These are phyloP conservation scores for Drosophila subpulchrella DNA, from an alignment of 1,140 invertebrate genomes.

Conservation along the genomic window DNA sequence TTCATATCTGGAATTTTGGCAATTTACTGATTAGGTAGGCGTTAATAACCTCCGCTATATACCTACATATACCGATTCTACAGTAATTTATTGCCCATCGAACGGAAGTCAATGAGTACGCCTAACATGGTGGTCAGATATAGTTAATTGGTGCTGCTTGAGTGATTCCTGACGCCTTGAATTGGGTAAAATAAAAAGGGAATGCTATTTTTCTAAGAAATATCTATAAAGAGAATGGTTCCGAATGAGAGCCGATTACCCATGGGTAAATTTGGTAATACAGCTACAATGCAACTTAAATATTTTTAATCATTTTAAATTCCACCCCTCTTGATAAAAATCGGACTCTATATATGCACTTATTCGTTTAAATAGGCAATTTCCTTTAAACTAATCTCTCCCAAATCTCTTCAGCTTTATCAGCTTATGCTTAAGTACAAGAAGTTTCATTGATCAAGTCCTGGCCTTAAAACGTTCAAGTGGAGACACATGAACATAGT, in stretches of 20 bases:
- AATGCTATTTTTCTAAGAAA: neutral
- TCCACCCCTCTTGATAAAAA: neutral
- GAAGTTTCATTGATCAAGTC: constrained; percentile 17
- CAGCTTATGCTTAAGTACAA: constrained; percentile 2
- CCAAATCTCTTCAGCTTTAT: constrained; percentile 4
- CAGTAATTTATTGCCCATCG: constrained; percentile 30
- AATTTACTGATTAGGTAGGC: constrained; percentile 43
- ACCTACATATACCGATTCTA: constrained; percentile 9
- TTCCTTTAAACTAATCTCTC: constrained; percentile 16
- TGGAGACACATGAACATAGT: constrained; percentile 10
- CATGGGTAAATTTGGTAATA: neutral
- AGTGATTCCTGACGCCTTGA: constrained; percentile 20
- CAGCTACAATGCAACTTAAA: no score
- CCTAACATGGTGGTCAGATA: constrained; percentile 16
- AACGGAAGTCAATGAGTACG: constrained; percentile 41
- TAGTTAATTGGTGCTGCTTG: constrained; percentile 53
- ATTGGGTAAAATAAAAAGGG: neutral
- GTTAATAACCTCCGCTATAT: constrained; percentile 37
- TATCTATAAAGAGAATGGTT: constrained; percentile 1
- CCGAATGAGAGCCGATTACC: neutral
- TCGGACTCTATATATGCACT: neutral
- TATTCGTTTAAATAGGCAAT: constrained; percentile 3
- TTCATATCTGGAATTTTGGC: constrained; percentile 34
- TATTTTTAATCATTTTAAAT: no score
- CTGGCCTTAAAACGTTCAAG: constrained; percentile 8